Evolutionary conservation across 35 echinoderm and acorn worm genomes (phyloP), one percentile per base, ranked within the genome.

Genomic region (Hemicentrotus pulcherrimus): DNA sequence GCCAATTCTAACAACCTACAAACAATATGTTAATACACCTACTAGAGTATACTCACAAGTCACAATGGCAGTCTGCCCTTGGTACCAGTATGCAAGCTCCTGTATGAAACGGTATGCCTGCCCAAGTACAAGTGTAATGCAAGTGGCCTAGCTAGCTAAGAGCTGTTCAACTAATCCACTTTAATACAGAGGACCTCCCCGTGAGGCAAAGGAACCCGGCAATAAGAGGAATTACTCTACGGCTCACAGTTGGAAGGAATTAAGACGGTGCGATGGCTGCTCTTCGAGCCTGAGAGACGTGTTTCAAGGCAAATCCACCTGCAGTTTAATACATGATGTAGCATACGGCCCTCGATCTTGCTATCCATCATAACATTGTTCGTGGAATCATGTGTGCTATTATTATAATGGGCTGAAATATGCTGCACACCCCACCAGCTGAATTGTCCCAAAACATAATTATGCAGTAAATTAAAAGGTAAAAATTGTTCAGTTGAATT

Each of bases 161-260:
- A 14, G 65, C 65, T 78, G 65, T 78, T 78, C 65, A 78, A 22
- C 19, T 78, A 78, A 78, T 78, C 65, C 65, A 78, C 28, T 78
- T 78, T 14, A 11, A 59, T 11, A 78, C 28, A 28, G 65, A 78
- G 65, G 65, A 78, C 65, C 65, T 78, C 65, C 65, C 65, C 28
- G 19, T 28, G 52, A n/a, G 19, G 65, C 28, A 78, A 78, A 78
- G 65, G 65, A 78, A 78, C 65, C 65, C 19, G 28, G 65, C 65
- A 78, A 78, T 78, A 78, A 78, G 65, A 78, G 24, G 65, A 78
- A 78, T 78, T 78, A 78, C 65, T 78, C 65, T 78, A n/a, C 18
- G 4, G 65, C 22, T 28, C 65, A 78, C 65, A 78, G 65, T 78
- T 78, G 65, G 65, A 78, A 78, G 65, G 65, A 78, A 78, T 78